phyloP scores from a whole-genome alignment of 2,888 invertebrate species.

The Pammene fasciana region DNA sequence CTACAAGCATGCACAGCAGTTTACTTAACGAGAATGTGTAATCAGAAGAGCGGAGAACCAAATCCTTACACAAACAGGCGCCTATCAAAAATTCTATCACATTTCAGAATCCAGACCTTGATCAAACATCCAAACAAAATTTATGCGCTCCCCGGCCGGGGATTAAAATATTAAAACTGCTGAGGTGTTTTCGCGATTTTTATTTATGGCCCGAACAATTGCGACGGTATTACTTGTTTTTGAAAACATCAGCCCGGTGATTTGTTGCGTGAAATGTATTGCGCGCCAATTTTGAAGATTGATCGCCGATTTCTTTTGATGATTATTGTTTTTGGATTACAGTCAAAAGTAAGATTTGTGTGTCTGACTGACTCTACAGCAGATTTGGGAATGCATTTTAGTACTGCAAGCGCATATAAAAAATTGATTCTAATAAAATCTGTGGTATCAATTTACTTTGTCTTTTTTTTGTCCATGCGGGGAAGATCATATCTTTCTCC shows the following conservation, averaged over 20 bases:
- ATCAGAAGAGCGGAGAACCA: slow-evolving; percentile 18
- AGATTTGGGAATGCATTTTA: neutral
- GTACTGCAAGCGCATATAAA: no score
- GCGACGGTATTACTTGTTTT: slow-evolving; percentile 58
- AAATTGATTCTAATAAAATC: no score
- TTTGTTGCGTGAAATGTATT: slow-evolving; percentile 66
- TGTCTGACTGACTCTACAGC: no score
- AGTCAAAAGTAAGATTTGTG: no score
- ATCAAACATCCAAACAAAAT: slow-evolving; percentile 70
- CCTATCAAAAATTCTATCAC: slow-evolving; percentile 45
- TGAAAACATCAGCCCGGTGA: slow-evolving; percentile 59
- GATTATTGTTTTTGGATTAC: slow-evolving; percentile 8
- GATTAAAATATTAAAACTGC: slow-evolving; percentile 79
- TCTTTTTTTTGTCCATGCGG: no score
- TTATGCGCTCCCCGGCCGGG: slow-evolving; percentile 62
- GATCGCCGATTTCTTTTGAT: slow-evolving; percentile 38
- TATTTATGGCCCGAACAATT: slow-evolving; percentile 72
- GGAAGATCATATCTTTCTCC: no score
- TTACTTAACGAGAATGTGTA: slow-evolving; percentile 5
- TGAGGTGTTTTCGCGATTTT: slow-evolving; percentile 74
- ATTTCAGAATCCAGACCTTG: slow-evolving; percentile 52
- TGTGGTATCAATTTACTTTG: no score
- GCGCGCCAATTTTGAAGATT: slow-evolving; percentile 50
- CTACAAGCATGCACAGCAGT: neutral
- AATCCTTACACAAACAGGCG: slow-evolving; percentile 32